Evolutionary conservation across 2,888 invertebrate species (phyloP).

Genomic region (Myathropa florea): DNA sequence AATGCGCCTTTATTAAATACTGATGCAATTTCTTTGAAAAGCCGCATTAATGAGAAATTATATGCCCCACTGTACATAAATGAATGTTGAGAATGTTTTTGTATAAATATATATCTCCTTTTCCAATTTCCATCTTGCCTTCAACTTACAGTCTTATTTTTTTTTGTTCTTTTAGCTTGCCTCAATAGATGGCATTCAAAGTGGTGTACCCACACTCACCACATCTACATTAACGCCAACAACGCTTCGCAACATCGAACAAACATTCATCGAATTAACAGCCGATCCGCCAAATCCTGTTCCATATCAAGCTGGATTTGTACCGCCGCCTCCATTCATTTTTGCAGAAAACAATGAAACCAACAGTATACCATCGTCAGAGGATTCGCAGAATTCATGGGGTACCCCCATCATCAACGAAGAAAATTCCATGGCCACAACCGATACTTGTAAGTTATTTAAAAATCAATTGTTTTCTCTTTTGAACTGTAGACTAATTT

Average conservation of each 20-base stretch:
- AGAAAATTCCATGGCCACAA: slow-evolving; percentile 77
- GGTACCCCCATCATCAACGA: slow-evolving; percentile 77
- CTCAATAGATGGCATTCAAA: slow-evolving; percentile 91
- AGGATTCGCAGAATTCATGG: slow-evolving; percentile 80
- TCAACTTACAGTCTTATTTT: background rate
- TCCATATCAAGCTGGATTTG: slow-evolving; percentile 95
- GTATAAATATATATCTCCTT: background rate
- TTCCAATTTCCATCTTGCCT: background rate
- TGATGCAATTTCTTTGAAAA: no score
- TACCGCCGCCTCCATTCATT: slow-evolving; percentile 87
- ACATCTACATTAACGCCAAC: slow-evolving; percentile 97
- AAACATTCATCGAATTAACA: slow-evolving; percentile 93
- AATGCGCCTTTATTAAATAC: no score
- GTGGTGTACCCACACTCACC: slow-evolving; percentile 94
- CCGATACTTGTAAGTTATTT: slow-evolving; percentile 79
- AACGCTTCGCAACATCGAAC: slow-evolving; percentile 94
- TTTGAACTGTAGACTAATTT: background rate
- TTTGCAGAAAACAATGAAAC: slow-evolving; percentile 72
- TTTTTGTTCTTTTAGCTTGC: slow-evolving; percentile 86
- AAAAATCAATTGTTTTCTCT: background rate
- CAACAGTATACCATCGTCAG: slow-evolving; percentile 78
- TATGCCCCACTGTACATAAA: background rate
- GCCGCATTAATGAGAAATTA: no score
- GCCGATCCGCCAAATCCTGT: slow-evolving; percentile 87
- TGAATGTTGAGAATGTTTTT: background rate